Conservation (phyloP, 2,113 vertebrate genomes). For the Aviceda subcristata region DNA sequence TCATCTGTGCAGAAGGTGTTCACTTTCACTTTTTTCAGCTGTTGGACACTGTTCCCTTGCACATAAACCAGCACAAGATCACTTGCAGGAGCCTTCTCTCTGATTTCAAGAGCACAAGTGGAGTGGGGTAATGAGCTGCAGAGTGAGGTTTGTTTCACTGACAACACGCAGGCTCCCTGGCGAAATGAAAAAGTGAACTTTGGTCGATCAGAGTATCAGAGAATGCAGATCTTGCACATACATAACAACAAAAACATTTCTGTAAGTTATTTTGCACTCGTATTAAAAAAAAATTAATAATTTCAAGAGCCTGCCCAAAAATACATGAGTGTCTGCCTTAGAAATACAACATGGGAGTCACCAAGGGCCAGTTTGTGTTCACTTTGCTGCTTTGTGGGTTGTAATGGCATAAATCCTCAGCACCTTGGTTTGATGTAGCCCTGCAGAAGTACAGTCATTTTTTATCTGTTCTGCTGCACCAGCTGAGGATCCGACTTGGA, state of each 20-base stretch:
- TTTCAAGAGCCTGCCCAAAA: not conserved
- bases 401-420: not conserved
- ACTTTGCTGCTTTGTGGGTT: not conserved
- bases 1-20: not conserved
- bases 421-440: not conserved
- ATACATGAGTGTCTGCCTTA: not conserved
- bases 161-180: not conserved
- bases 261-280: not conserved
- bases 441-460: not conserved
- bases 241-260: not conserved
- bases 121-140: not conserved
- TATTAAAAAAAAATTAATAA: not conserved
- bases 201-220: not conserved
- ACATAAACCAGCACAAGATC: not conserved
- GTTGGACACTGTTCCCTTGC: not conserved
- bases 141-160: not conserved
- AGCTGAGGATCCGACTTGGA: not conserved
- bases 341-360: not conserved
- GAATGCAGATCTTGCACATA: not conserved
- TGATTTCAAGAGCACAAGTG: not conserved
- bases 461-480: not conserved
- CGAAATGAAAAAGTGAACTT: not conserved
- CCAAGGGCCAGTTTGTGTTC: fast-evolving
- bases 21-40: not conserved
- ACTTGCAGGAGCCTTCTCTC: not conserved